These are phyloP conservation scores for Cladorhizidae sp. DNA, from an alignment of 37 sponge, comb jelly and placozoan species.

Conservation along the genomic window DNA sequence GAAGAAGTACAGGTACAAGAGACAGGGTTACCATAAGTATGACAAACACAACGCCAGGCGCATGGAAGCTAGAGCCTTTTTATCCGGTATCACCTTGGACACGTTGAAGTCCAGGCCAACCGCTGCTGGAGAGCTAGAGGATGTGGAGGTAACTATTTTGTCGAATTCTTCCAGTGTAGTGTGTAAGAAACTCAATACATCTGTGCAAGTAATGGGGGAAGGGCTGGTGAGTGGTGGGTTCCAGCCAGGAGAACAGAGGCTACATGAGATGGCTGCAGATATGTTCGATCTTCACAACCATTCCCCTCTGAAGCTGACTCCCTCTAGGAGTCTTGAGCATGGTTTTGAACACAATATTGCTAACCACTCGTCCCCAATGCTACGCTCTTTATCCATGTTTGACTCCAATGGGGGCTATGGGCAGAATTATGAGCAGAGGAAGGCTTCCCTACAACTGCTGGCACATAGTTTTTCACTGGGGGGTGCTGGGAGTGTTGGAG, in stretches of 20 bases:
- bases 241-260: neutral
- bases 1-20: slow-evolving; percentile 27
- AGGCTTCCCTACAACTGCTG: neutral
- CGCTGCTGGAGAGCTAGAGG: neutral
- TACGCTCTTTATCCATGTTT: neutral
- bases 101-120: neutral
- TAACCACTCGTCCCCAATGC: neutral
- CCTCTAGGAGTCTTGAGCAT: slow-evolving; percentile 2
- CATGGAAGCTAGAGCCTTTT: slow-evolving; percentile 64
- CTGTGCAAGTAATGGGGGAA: neutral
- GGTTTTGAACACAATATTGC: neutral
- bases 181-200: neutral
- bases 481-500: too few relatives aligned
- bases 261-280: neutral
- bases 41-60: slow-evolving; percentile 75
- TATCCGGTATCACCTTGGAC: slow-evolving; percentile 68
- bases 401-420: neutral
- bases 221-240: neutral
- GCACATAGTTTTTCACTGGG: neutral
- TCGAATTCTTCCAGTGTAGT: neutral
- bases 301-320: neutral
- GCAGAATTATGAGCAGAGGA: neutral
- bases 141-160: neutral
- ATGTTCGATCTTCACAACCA: neutral
- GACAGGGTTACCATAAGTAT: slow-evolving; percentile 43